Conservation (phyloP, 2,888 invertebrate species). For the Troides aeacus region DNA sequence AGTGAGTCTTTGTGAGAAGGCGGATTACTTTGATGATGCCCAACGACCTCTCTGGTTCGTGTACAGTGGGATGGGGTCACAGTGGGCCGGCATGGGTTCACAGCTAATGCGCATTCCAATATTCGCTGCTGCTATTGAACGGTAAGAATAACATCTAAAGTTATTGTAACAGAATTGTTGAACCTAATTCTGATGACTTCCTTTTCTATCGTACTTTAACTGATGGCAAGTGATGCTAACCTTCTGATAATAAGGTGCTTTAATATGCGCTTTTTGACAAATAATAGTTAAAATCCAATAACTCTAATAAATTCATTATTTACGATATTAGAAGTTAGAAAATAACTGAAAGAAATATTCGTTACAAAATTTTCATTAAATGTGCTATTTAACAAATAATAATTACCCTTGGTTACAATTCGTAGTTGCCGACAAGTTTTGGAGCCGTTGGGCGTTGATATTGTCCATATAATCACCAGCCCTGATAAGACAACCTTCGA, state of each 20-base stretch:
- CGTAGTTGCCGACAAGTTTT: slow-evolving; percentile 77
- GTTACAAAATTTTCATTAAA: no score
- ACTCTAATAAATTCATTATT: no score
- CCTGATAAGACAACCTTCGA: slow-evolving; percentile 75
- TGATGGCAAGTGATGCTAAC: no score
- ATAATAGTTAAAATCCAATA: no score
- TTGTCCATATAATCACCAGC: slow-evolving; percentile 83
- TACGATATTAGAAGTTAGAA: no score
- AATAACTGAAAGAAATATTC: no score
- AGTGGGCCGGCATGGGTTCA: slow-evolving; percentile 85
- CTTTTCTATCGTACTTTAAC: no score
- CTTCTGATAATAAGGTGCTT: no score
- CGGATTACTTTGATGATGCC: slow-evolving; percentile 50
- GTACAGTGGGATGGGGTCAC: slow-evolving; percentile 87
- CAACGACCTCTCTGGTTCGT: slow-evolving; percentile 83
- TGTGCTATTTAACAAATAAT: no score
- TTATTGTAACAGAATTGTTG: no score
- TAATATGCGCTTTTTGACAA: no score
- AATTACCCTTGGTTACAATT: neutral
- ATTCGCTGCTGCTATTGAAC: slow-evolving; percentile 78
- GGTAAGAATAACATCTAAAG: slow-evolving; percentile 39
- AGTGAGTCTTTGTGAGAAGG: slow-evolving; percentile 45
- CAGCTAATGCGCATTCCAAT: slow-evolving; percentile 82
- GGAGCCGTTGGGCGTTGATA: slow-evolving; percentile 81
- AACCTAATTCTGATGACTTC: no score